These are phyloP conservation scores for Anguilla japonica DNA, from an alignment of 2,113 vertebrate genomes.

Conservation along the genomic window DNA sequence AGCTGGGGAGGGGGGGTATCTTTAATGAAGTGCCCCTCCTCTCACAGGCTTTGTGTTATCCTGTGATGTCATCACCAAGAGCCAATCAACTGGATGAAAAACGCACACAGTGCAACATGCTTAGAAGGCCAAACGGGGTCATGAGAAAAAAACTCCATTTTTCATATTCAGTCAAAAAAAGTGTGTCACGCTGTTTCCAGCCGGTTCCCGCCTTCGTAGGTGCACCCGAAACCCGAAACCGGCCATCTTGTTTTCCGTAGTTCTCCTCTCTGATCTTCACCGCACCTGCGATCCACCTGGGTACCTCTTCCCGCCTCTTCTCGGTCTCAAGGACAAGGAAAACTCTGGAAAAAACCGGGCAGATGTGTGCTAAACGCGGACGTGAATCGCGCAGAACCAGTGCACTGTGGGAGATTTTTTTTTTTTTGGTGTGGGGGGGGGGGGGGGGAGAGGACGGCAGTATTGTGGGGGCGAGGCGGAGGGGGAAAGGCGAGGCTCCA, in stretches of 20 bases:
- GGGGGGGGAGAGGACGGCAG: conserved; percentile 45
- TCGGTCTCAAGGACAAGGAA: neutral
- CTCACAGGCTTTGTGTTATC: conserved; percentile 38
- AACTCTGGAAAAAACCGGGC: neutral
- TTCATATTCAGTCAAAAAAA: neutral
- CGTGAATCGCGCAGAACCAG: conserved; percentile 24
- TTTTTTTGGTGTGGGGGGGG: conserved; percentile 50
- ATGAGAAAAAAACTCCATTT: neutral
- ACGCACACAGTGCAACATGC: neutral
- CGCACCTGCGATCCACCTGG: neutral
- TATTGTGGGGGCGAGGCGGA: neutral
- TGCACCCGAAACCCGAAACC: neutral
- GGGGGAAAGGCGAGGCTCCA: conserved; percentile 53
- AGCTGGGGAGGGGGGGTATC: conserved; percentile 39
- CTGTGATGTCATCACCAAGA: neutral
- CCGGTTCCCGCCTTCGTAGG: neutral
- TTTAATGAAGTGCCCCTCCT: conserved; percentile 49
- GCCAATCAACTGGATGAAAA: neutral
- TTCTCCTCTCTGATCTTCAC: neutral
- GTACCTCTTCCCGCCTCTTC: neutral
- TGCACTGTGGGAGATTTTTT: conserved; percentile 35
- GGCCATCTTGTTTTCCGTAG: neutral
- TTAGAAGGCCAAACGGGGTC: neutral
- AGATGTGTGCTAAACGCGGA: neutral
- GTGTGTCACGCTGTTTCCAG: neutral